Conservation (phyloP, 2,888 invertebrate species). For the Microctonus brassicae region DNA sequence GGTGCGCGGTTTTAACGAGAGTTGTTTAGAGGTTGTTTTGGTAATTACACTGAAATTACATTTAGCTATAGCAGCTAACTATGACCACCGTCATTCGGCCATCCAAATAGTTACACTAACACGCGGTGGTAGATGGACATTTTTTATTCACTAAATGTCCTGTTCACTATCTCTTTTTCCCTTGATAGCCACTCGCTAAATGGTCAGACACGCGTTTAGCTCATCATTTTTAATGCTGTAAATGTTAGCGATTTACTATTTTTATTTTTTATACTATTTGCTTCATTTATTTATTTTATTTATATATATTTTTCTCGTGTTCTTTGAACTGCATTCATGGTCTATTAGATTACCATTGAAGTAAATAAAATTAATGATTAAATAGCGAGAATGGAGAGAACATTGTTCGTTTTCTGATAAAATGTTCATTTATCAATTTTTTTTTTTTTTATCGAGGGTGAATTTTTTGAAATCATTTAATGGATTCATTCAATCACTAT, state of each 20-base stretch:
- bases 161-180: not conserved
- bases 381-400: not conserved
- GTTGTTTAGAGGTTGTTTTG: constrained; percentile 63
- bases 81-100: constrained; percentile 13
- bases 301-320: not conserved
- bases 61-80: constrained; percentile 49
- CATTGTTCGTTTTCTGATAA: constrained; percentile 30
- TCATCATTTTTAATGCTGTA: constrained; percentile 2
- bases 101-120: constrained; percentile 36
- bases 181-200: constrained; percentile 1
- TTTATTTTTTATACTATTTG: not conserved
- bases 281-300: not conserved
- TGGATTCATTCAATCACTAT: constrained; percentile 46
- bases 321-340: not conserved
- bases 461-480: constrained; percentile 40
- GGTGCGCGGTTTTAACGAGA: constrained; percentile 59
- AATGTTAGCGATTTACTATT: not conserved
- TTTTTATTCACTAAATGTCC: constrained; percentile 22
- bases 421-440: constrained; percentile 43
- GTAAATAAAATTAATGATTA: not conserved
- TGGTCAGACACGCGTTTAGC: not conserved
- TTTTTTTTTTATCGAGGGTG: not conserved
- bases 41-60: constrained; percentile 66
- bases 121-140: constrained; percentile 17
- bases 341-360: not conserved